phyloP scores from a whole-genome alignment of 1,140 invertebrate genomes.

The Microvelia longipes region DNA sequence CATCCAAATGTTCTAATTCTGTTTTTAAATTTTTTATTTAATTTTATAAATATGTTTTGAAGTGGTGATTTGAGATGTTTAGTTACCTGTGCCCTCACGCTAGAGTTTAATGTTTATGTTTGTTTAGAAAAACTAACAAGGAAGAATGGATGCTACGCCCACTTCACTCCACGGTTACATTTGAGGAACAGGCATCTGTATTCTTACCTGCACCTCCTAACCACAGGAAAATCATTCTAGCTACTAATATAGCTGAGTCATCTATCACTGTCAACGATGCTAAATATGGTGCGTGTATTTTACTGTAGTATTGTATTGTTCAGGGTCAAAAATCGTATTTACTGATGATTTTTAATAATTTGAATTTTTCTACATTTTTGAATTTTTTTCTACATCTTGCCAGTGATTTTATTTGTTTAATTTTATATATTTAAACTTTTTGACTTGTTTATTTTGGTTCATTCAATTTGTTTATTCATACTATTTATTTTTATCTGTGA shows the following conservation, averaged over 20 bases:
- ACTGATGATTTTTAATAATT: background rate
- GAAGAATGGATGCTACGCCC: conserved; percentile 17
- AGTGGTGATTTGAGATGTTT: too few relatives aligned
- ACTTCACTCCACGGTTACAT: conserved; percentile 53
- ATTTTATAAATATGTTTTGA: too few relatives aligned
- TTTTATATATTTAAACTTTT: too few relatives aligned
- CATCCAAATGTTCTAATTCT: too few relatives aligned
- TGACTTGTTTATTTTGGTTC: too few relatives aligned
- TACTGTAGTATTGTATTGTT: background rate
- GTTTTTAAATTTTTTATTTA: too few relatives aligned
- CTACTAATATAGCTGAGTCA: conserved; percentile 94
- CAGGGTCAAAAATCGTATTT: background rate
- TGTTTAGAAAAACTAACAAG: background rate
- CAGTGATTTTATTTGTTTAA: too few relatives aligned
- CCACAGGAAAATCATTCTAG: conserved; percentile 71
- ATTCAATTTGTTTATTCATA: too few relatives aligned
- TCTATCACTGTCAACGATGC: conserved; percentile 90
- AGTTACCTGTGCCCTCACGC: too few relatives aligned
- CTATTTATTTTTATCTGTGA: too few relatives aligned
- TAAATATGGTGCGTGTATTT: conserved; percentile 46
- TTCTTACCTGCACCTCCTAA: conserved; percentile 40
- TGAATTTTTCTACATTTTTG: background rate
- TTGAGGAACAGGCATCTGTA: conserved; percentile 50
- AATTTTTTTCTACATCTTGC: background rate
- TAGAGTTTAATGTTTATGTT: too few relatives aligned